Base-by-base conservation (phyloP, 2,113 vertebrate species). In the Sialia sialis region DNA sequence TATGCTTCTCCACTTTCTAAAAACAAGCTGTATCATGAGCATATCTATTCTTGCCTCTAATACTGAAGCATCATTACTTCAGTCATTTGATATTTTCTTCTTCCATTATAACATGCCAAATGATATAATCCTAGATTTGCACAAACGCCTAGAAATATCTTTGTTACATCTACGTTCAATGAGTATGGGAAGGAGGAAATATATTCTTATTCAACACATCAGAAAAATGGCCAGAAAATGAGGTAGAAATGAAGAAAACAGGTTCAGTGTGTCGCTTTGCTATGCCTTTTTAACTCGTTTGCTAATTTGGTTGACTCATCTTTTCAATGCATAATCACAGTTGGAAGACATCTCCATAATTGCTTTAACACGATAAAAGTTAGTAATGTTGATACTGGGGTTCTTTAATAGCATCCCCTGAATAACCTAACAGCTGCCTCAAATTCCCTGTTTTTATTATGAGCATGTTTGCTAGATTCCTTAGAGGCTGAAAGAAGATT, bases 1-100 rank as follows among this genome's bases (percentile, higher is more conserved):
- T 60, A 84, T 64, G 34, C 36, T 91, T 52, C 56, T 75, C 18
- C 44, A 52, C 38, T 76, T 17, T 63, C 68, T 54, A 72, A 78
- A 93, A 95, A 52, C 17, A 69, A 73, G 22, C 15, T 16, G 20
- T 10, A 7, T 43, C 9, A 2, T 44, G 29, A 95, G 64, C 15
- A 23, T 59, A 56, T 56, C 23, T 51, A 72, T 83, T 87, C 67
- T 78, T 34, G 56, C 43, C 54, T 87, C 23, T 67, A 84, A 89
- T 86, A 80, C 25, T 72, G 46, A 87, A 90, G 62, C 74, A 76
- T 43, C 74, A 87, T 54, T 83, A 58, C 63, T 89, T 91, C 80
- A 82, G 74, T 58, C 17, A 46, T 89, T 94, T 84, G 22, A 36
- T 79, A 82, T 78, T 93, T 96, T 86, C n/a, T 83, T 94, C 70